Base-by-base conservation (phyloP, 2,888 invertebrate genomes). In the Meiosimyza decipiens region DNA sequence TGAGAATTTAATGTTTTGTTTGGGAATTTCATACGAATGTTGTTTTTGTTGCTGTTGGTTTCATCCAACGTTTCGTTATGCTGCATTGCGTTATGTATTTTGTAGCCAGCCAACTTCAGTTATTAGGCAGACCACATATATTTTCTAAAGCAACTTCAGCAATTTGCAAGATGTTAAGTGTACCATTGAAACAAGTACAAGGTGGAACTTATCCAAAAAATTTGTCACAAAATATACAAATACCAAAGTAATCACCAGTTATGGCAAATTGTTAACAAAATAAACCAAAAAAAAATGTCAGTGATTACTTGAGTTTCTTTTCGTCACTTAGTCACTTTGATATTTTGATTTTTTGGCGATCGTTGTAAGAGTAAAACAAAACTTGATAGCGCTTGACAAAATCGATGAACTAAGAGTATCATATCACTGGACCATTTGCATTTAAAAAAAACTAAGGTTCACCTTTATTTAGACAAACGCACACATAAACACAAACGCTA, bases 11-110 rank as follows among this genome's bases (percentile, higher is more conserved):
- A 57, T 68, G 68, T 50, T 49, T 52, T 57, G 57, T 59, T 68
- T 68, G 68, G 57, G 59, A 68, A 68, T 68, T 68, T 68, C 59
- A 51, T 40, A 57, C 40, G 49, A 57, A 68, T 16, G 50, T 57
- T 16, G 57, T 57, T 22, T 22, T 66, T 54, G 50, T 66, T 28
- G n/a, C 22, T n/a, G 57, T 59, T 68, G 13, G 49, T 22, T 47
- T 15, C 49, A 13, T 59, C 18, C 22, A 55, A 11, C 22, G 55
- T 55, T 55, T 13, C 6, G n/a, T 55, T n/a, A 12, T 22, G 54
- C 6, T 54, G n/a, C 54, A 18, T 54, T 54, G 54, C 54, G 54
- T 64, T 50, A 51, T 64, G 64, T 13, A 40, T 62, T 22, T 15
- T 64, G 28, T 49, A 16, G 40, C 28, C n/a, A 40, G 40, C 28